Base-by-base conservation (phyloP, 2,113 vertebrate species). In the Boulengerochromis microlepis region DNA sequence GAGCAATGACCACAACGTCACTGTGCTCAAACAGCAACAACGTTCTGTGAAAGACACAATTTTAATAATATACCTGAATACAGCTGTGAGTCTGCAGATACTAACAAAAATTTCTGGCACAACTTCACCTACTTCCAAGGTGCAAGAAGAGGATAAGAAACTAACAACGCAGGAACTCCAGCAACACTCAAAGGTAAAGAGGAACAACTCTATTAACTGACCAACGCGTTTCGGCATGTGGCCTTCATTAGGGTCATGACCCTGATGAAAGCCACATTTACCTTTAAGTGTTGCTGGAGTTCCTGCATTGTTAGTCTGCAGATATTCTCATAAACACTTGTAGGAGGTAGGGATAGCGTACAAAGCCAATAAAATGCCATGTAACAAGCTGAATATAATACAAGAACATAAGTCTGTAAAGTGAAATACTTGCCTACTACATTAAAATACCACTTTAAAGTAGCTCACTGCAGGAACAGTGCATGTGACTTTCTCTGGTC, bases 21-120 rank as follows among this genome's bases (percentile, higher is more conserved):
- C 97, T 99, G 95, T 99, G 98, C 89, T 99, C 99, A 91, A 99
- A 99, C 5, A 99, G 95, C 93, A 99, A 92, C 93, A 99, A 85
- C 0, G 98, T 98, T 96, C 99, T 99, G 95, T 1, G 84, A 93
- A 93, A 84, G 69, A 83, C 13, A 81, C 6, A 22, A 80, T 22
- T 52, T 47, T 3, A 81, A 84, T 45, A 18, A 74, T 8, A 29
- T 7, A 6, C 3, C 31, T 61, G 10, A 61, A 31, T n/a, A 19
- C n/a, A 35, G 61, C 12, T 8, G 9, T 24, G 31, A 29, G 22
- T 40, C 15, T 69, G 11, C 5, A 24, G 6, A 12, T 29, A 47
- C 16, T 19, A 10, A 64, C 59, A 64, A 33, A 64, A 3, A 33
- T 35, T 33, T 64, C 59, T 64, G 59, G 59, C 29, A 64, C 59